Evolutionary conservation across 1,140 invertebrate species (phyloP).

Genomic region (Eriocheir sinensis): DNA sequence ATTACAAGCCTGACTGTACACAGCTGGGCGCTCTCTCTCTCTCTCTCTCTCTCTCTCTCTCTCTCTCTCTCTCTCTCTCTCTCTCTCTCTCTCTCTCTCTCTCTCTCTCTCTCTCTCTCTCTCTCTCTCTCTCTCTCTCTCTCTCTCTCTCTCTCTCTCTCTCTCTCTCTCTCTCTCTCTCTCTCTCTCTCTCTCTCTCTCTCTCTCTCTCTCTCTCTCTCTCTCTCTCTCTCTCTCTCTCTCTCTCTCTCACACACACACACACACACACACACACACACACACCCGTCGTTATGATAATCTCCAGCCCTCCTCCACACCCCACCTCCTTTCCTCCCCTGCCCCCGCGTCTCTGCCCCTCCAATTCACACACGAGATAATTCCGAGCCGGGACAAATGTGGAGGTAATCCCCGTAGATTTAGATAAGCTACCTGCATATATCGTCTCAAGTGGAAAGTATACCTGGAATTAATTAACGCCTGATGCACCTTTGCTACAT

Average conservation of each 20-base stretch:
- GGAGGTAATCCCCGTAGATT: not conserved
- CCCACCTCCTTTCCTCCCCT: not conserved
- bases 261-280: no score
- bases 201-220: not conserved
- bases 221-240: not conserved
- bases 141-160: not conserved
- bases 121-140: not conserved
- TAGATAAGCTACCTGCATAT: slow-evolving; percentile 25
- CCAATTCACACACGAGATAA: slow-evolving; percentile 15
- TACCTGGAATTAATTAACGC: not conserved
- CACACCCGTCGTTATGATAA: not conserved
- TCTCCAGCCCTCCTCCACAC: no score
- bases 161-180: not conserved
- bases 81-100: slow-evolving; percentile 4
- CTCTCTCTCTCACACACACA: not conserved
- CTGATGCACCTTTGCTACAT: not conserved
- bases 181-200: not conserved
- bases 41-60: slow-evolving; percentile 50
- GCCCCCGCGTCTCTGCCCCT: not conserved
- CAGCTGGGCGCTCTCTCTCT: not conserved
- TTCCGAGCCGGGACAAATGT: slow-evolving; percentile 12
- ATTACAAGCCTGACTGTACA: not conserved
- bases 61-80: slow-evolving; percentile 46
- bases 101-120: not conserved
- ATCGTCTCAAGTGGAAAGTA: not conserved